Evolutionary conservation across 2,113 vertebrate species (phyloP), one percentile per base, ranked within the genome.

Genomic region (Oostethus manadensis): DNA sequence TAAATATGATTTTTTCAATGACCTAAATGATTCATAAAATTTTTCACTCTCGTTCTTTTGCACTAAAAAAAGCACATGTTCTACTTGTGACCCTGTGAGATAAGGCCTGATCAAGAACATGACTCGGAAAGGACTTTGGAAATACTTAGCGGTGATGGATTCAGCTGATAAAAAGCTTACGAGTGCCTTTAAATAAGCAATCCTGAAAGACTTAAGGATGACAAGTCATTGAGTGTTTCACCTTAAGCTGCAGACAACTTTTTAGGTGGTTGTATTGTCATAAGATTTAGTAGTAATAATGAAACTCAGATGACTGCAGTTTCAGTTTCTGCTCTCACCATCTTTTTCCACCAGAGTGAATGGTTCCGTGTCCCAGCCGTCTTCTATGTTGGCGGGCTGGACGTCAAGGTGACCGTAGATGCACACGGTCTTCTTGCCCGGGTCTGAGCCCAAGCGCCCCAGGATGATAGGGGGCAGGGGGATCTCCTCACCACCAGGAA

Each of bases 361-460:
- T 43, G 97, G 97, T 49, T 98, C 93, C 0, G 94, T 94, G 42
- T 98, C 94, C 96, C 97, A 98, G 60, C 97, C 97, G 0, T 99
- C 96, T 1, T 88, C 82, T 3, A 94, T 64, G 8, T 74, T 81
- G 0, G 97, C 97, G 1, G 97, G 97, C 71, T 99, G 97, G 45
- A 99, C 97, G 10, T 99, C 97, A 56, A 99, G 84, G 58, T 98
- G 97, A 3, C 97, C 96, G 0, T 99, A 99, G 0, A 99, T 87
- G 51, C 97, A 99, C 38, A 98, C 93, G 0, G 92, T 99, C 76
- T 96, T 98, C 85, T 99, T 99, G 46, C 0, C 2, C 0, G 94
- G 92, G 81, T 98, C 92, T 0, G 91, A 92, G 22, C 96, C 95
- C 56, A 99, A 77, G 1, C 58, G 82, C 10, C 94, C 95, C 15